A percentile compares a stretch with the other conserved stretches of the same genome.
These are phyloP conservation scores for Sceloporus undulatus DNA, from an alignment of 2,113 vertebrate genomes.

Conservation along the genomic window DNA sequence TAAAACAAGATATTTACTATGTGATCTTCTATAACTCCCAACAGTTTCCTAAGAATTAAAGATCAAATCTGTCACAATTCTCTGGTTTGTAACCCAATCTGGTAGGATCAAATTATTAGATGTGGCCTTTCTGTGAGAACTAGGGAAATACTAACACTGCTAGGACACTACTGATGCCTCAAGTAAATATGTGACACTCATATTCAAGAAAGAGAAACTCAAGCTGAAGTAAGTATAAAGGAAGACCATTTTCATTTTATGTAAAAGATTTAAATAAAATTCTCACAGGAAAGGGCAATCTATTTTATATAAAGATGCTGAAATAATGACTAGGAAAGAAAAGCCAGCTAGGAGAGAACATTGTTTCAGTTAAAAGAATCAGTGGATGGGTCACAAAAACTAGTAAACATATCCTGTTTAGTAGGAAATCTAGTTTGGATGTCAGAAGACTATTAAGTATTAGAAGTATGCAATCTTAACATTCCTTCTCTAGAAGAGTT, in stretches of 20 bases:
- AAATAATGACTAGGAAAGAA: not conserved
- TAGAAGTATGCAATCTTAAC: not conserved
- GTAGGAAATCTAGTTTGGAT: not conserved
- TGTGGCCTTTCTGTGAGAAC: not conserved
- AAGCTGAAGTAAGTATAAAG: not conserved
- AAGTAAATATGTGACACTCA: not conserved
- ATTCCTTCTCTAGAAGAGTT: not conserved
- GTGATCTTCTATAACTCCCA: conserved; percentile 55
- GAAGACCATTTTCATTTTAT: too few species aligned
- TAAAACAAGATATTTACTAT: conserved; percentile 49
- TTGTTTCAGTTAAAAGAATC: not conserved
- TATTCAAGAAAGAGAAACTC: not conserved
- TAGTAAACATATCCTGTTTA: too few species aligned
- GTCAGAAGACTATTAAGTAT: not conserved
- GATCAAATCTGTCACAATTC: conserved; percentile 72
- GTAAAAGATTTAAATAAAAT: not conserved
- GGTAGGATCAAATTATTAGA: conserved; percentile 47
- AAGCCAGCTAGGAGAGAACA: not conserved
- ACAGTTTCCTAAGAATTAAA: conserved; percentile 61
- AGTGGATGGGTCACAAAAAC: not conserved
- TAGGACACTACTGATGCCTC: not conserved
- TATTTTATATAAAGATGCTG: not conserved
- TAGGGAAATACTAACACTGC: not conserved
- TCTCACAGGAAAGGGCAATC: not conserved
- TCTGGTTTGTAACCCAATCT: conserved; percentile 38